These are phyloP conservation scores for Camponotus fellah DNA, from an alignment of 2,888 invertebrate genomes.

Conservation along the genomic window DNA sequence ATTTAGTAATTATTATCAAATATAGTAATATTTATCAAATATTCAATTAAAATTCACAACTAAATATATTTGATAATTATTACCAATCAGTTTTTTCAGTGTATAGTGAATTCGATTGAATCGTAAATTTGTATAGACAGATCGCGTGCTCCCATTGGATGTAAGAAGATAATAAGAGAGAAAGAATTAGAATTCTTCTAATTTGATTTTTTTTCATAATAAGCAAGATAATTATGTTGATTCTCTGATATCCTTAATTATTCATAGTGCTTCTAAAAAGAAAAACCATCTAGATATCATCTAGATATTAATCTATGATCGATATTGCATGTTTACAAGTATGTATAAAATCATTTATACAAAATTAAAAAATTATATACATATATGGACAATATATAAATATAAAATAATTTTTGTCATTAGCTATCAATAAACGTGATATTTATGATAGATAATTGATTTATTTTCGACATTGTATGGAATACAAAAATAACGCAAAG, in stretches of 20 bases:
- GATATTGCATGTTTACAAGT: not conserved
- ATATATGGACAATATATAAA: not conserved
- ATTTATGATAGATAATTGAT: not conserved
- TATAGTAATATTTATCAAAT: too few relatives aligned
- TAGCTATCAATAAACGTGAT: not conserved
- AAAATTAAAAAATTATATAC: not conserved
- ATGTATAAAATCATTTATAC: not conserved
- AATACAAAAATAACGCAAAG: not conserved
- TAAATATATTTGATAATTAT: too few relatives aligned
- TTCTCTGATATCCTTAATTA: not conserved
- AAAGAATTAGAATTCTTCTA: not conserved
- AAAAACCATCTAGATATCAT: too few relatives aligned
- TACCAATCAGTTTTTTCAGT: too few relatives aligned
- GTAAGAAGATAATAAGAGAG: not conserved
- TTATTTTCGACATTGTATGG: not conserved
- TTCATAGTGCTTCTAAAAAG: not conserved
- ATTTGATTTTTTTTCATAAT: not conserved
- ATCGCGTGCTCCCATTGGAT: not conserved
- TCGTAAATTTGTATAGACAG: not conserved
- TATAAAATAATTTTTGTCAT: not conserved
- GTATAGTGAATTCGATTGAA: not conserved
- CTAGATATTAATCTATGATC: too few relatives aligned
- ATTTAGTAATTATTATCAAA: too few relatives aligned
- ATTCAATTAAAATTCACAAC: too few relatives aligned
- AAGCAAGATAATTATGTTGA: not conserved